A percentile compares a stretch with the other conserved stretches of the same genome.
Evolutionary conservation across 2,888 invertebrate genomes (phyloP).

Genomic region (Pseudolycoriella hygida): DNA sequence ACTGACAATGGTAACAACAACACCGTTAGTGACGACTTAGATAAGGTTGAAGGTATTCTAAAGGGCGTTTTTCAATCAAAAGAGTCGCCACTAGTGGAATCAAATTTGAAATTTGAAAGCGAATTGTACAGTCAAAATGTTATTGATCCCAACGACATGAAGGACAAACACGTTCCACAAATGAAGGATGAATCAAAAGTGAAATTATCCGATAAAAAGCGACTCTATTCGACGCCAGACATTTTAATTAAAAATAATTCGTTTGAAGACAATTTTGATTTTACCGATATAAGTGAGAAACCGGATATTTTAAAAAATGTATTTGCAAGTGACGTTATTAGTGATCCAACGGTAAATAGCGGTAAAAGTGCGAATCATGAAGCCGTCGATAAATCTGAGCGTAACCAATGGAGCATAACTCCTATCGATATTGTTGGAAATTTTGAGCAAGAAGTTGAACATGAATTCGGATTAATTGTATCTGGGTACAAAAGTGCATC

Average conservation of each 20-base stretch:
- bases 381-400: background rate
- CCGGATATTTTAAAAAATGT: slow-evolving; percentile 7
- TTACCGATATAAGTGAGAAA: slow-evolving; percentile 2
- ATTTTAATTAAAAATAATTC: slow-evolving; percentile 19
- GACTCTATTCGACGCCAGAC: slow-evolving; percentile 19
- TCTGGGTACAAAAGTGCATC: slow-evolving; percentile 18
- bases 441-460: slow-evolving; percentile 24
- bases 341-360: background rate
- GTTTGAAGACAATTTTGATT: background rate
- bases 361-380: background rate
- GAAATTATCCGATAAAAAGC: background rate
- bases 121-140: too few species aligned
- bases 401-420: slow-evolving; percentile 8
- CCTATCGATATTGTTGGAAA: slow-evolving; percentile 25
- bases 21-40: slow-evolving; percentile 17
- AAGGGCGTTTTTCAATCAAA: slow-evolving; percentile 3
- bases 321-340: background rate
- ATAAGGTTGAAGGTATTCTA: slow-evolving; percentile 6
- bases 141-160: too few species aligned
- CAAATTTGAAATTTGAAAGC: background rate
- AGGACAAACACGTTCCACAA: too few species aligned
- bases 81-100: background rate
- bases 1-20: slow-evolving; percentile 31
- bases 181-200: too few species aligned
- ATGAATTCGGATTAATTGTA: slow-evolving; percentile 23